Percentiles rank a stretch among this genome's conserved stretches.
These are phyloP conservation scores for Takifugu ocellatus DNA, from an alignment of 2,797 vertebrate genomes.

Conservation along the genomic window DNA sequence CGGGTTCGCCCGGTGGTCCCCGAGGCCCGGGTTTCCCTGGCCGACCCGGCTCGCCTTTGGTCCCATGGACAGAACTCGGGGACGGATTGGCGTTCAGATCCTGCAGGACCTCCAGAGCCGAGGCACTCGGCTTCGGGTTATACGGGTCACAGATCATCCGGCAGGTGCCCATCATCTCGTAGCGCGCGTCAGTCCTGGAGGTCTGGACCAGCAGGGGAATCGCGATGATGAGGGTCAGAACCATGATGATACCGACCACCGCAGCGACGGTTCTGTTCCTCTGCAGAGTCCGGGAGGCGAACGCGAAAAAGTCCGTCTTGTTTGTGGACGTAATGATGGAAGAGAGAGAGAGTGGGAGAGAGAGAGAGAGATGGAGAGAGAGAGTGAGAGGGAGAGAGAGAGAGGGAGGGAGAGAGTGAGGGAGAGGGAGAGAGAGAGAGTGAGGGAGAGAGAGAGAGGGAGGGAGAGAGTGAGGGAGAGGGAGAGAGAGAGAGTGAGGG, in stretches of 20 bases:
- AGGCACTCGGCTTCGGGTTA: slow-evolving; percentile 70
- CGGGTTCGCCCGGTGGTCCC: slow-evolving; percentile 85
- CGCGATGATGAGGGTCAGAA: slow-evolving; percentile 75
- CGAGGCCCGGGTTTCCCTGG: slow-evolving; percentile 85
- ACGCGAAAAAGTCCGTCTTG: slow-evolving; percentile 78
- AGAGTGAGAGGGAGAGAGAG: too few relatives aligned
- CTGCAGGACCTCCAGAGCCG: slow-evolving; percentile 85
- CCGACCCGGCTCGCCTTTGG: slow-evolving; percentile 84
- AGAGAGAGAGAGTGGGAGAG: slow-evolving; percentile 1
- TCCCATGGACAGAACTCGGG: slow-evolving; percentile 83
- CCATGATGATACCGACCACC: slow-evolving; percentile 80
- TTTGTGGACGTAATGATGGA: slow-evolving; percentile 82
- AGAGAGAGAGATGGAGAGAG: too few relatives aligned
- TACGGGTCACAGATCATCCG: slow-evolving; percentile 96
- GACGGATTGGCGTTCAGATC: slow-evolving; percentile 73
- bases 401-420: too few relatives aligned
- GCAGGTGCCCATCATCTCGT: slow-evolving; percentile 96
- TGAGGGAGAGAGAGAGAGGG: too few relatives aligned
- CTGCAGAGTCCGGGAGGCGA: slow-evolving; percentile 78
- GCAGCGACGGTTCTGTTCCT: slow-evolving; percentile 78
- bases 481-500: too few relatives aligned
- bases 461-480: too few relatives aligned
- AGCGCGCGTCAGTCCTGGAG: slow-evolving; percentile 80
- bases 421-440: too few relatives aligned
- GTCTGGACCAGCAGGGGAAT: slow-evolving; percentile 83